Evolutionary conservation across 2,113 vertebrate genomes (phyloP), one percentile per base, ranked within the genome.

Genomic region (Sialia sialis): DNA sequence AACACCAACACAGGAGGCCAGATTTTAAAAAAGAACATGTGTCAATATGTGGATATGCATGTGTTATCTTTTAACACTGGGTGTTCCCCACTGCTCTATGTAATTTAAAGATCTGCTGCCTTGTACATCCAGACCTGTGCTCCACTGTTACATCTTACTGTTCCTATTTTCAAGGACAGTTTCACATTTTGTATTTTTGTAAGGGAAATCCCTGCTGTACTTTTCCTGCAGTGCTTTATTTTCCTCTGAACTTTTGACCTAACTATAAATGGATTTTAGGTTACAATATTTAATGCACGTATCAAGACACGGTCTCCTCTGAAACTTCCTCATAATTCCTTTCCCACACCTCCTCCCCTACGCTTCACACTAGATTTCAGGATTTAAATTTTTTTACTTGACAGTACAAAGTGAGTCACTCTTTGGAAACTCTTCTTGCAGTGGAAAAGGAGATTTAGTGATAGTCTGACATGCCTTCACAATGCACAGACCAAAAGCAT

Each of bases 1-100:
- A 91, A 90, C 68, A 94, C 9, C 46, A 70, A 74, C 46, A 59
- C 9, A 70, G 89, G 84, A 94, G 84, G 67, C 59, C 84, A 95
- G 27, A 94, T 81, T 91, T 94, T 86, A 25, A 74, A 85, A 96
- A 86, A 95, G 64, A 95, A 77, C 54, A 46, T 73, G 78, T 89
- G 84, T 95, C 84, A 91, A 48, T 93, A 83, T 80, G 63, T 0
- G 1, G 84, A 89, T 93, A 62, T 63, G 72, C 55, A 59, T 55
- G 63, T 93, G 67, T 90, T 95, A 87, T 87, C 74, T 94, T 93
- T 91, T 93, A 87, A 69, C 2, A 1, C 63, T 80, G 91, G 74
- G 70, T 85, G 75, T 84, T 95, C 87, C 87, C 82, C 0, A 7
- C 85, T 77, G 63, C 60, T 84, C 63, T 70, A 44, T 46, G 43